Percentiles rank a stretch among this genome's conserved stretches.
Evolutionary conservation across 2,797 vertebrate genomes (phyloP).

Genomic region (Acanthurus tractus): DNA sequence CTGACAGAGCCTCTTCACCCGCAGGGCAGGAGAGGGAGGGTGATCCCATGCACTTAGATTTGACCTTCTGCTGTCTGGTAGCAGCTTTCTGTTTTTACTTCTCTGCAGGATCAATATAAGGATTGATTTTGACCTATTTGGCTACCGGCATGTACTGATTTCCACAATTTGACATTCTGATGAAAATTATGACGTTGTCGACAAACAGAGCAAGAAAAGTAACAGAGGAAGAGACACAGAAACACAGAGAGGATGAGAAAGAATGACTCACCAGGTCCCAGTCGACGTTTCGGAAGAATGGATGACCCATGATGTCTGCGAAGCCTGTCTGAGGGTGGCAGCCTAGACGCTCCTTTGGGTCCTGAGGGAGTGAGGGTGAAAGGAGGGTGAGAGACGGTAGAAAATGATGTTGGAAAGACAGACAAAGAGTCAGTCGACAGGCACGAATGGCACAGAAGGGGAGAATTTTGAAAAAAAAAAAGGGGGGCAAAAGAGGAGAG

Average conservation of each 20-base stretch:
- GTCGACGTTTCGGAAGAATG: conserved; percentile 97
- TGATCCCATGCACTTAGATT: conserved; percentile 47
- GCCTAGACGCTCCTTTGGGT: conserved; percentile 96
- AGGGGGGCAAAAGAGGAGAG: background rate
- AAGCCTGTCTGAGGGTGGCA: conserved; percentile 99
- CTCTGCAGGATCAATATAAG: conserved; percentile 49
- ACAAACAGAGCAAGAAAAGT: background rate
- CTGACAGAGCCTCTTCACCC: conserved; percentile 29
- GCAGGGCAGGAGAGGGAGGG: conserved; percentile 23
- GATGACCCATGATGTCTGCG: conserved; percentile 97
- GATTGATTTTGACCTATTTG: conserved; percentile 57
- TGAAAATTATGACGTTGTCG: background rate
- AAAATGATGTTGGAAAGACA: conserved; percentile 5
- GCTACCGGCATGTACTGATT: background rate
- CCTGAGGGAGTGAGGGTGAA: conserved; percentile 80
- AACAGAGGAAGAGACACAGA: background rate
- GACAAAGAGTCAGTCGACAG: conserved; percentile 16
- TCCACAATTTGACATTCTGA: conserved; percentile 27
- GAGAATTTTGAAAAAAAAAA: conserved; percentile 22
- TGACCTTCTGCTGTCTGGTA: conserved; percentile 57
- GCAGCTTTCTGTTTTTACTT: conserved; percentile 44
- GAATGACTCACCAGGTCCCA: conserved; percentile 93
- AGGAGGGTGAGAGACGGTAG: conserved; percentile 51
- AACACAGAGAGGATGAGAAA: background rate
- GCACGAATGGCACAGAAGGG: conserved; percentile 16